These are phyloP conservation scores for Cryptoprocta ferox DNA, from an alignment of 2,797 vertebrate genomes.

Conservation along the genomic window DNA sequence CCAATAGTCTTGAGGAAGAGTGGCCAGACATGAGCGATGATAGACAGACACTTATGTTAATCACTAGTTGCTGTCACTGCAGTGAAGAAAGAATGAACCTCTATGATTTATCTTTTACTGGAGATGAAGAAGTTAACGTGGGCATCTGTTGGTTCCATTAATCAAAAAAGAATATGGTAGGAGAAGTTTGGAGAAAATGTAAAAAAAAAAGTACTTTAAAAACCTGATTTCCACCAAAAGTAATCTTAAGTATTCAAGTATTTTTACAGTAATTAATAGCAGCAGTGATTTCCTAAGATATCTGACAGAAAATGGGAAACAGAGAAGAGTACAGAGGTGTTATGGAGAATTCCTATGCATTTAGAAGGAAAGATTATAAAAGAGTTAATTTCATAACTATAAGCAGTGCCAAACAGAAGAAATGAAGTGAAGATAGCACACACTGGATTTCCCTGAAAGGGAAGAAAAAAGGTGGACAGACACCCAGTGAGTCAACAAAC, in stretches of 20 bases:
- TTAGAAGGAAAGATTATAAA: not conserved
- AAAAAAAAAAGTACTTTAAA: not conserved
- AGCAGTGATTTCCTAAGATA: not conserved
- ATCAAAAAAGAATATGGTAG: not conserved
- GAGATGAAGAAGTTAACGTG: not conserved
- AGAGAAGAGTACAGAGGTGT: not conserved
- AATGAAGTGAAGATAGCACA: not conserved
- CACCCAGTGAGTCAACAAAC: not conserved
- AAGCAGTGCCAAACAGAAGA: not conserved
- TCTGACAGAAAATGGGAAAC: not conserved
- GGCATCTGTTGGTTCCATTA: not conserved
- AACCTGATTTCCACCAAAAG: not conserved
- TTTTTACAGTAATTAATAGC: not conserved
- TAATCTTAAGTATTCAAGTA: not conserved
- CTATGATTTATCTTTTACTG: not conserved
- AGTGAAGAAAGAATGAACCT: not conserved
- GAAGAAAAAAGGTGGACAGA: not conserved
- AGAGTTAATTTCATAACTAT: not conserved
- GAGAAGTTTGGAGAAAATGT: not conserved
- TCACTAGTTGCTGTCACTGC: not conserved
- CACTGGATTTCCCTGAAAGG: not conserved
- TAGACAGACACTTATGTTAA: not conserved
- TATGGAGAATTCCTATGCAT: not conserved
- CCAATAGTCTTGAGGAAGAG: not conserved
- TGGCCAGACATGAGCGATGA: not conserved